phyloP scores from a whole-genome alignment of 2,888 invertebrate genomes.

The Scotopteryx bipunctaria region DNA sequence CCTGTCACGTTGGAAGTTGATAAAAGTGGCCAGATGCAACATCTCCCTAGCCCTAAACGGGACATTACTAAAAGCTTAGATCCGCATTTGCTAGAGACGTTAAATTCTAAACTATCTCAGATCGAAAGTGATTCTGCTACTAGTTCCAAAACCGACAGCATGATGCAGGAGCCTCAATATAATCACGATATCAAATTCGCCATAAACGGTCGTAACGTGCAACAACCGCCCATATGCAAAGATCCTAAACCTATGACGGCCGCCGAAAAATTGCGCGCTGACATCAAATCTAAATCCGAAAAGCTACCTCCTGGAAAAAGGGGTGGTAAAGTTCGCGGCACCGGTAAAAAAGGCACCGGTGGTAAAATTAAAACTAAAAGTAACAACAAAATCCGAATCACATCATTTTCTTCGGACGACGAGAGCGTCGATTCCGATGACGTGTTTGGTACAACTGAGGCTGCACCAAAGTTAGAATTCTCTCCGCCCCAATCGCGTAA shows the following conservation, averaged over 20 bases:
- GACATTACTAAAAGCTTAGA: slow-evolving; percentile 88
- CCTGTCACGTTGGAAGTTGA: slow-evolving; percentile 88
- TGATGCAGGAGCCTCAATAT: slow-evolving; percentile 81
- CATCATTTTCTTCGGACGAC: slow-evolving; percentile 90
- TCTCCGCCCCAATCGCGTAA: slow-evolving; percentile 90
- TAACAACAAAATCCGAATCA: slow-evolving; percentile 88
- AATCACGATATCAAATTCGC: slow-evolving; percentile 81
- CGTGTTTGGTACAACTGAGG: slow-evolving; percentile 89
- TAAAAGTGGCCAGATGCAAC: slow-evolving; percentile 85
- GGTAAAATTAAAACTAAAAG: slow-evolving; percentile 84
- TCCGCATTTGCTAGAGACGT: slow-evolving; percentile 86
- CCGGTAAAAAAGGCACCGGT: slow-evolving; percentile 81
- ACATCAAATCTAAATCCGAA: slow-evolving; percentile 83
- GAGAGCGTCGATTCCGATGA: slow-evolving; percentile 90
- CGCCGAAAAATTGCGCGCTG: slow-evolving; percentile 77
- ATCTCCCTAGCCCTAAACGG: slow-evolving; percentile 87
- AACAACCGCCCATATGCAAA: slow-evolving; percentile 69
- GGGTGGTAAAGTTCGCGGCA: slow-evolving; percentile 84
- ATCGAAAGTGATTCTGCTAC: slow-evolving; percentile 90
- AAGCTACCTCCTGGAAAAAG: slow-evolving; percentile 85
- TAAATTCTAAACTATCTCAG: slow-evolving; percentile 89
- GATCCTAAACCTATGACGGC: slow-evolving; percentile 73
- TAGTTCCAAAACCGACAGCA: slow-evolving; percentile 88
- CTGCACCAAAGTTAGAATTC: slow-evolving; percentile 88
- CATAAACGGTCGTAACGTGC: slow-evolving; percentile 73